phyloP scores from a whole-genome alignment of 2,888 invertebrate genomes.

The Philereme vetulata region DNA sequence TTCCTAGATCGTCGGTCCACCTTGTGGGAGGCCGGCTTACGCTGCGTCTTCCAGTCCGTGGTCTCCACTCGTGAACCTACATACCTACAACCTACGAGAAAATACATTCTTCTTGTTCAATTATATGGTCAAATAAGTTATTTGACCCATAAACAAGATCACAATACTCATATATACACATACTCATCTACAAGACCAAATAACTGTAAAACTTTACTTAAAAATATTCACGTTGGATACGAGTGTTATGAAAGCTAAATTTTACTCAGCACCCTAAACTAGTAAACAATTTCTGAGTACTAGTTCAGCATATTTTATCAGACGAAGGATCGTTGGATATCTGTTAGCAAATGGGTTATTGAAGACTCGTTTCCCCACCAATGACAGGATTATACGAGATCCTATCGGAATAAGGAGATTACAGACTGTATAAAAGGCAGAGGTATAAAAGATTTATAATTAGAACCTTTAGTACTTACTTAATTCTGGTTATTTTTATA shows the following conservation, averaged over 20 bases:
- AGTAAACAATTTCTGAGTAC: slow-evolving; percentile 22
- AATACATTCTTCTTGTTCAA: too few relatives aligned
- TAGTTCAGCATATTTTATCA: slow-evolving; percentile 26
- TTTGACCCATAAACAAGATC: too few relatives aligned
- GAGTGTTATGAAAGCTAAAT: not conserved
- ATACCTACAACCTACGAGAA: too few relatives aligned
- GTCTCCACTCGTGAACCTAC: too few relatives aligned
- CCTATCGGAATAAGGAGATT: slow-evolving; percentile 41
- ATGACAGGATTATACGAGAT: slow-evolving; percentile 38
- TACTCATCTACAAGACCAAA: too few relatives aligned
- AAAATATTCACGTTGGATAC: not conserved
- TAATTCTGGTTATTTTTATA: not conserved
- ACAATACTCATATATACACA: too few relatives aligned
- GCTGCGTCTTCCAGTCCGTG: too few relatives aligned
- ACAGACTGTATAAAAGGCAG: slow-evolving; percentile 27
- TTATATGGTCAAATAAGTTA: too few relatives aligned
- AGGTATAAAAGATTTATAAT: slow-evolving; percentile 28
- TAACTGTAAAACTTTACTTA: too few relatives aligned
- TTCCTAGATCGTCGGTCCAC: too few relatives aligned
- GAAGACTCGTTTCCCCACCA: slow-evolving; percentile 35
- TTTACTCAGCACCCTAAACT: slow-evolving; percentile 7
- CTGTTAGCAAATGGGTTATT: slow-evolving; percentile 40
- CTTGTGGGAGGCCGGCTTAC: too few relatives aligned
- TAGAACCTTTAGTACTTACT: slow-evolving; percentile 12
- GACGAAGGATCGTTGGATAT: slow-evolving; percentile 33